A percentile compares a stretch with the other conserved stretches of the same genome.
phyloP scores from a whole-genome alignment of 2,113 vertebrate species.

The Saccopteryx leptura region DNA sequence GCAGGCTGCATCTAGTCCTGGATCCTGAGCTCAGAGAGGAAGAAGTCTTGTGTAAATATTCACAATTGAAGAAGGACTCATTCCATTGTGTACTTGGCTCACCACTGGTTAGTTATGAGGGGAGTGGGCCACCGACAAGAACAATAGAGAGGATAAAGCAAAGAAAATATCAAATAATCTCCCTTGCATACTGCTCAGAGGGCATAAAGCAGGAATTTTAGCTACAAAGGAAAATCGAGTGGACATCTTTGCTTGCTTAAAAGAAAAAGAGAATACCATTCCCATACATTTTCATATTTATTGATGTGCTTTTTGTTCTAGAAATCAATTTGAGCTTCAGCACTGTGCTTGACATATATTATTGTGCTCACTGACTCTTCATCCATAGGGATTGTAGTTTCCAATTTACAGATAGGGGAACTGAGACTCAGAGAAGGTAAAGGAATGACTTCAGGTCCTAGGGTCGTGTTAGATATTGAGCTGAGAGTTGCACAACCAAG shows the following conservation, averaged over 20 bases:
- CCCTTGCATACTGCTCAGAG: too few species aligned
- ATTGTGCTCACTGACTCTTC: background rate
- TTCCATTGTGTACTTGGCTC: background rate
- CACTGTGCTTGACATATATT: background rate
- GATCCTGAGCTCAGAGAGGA: background rate
- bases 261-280: background rate
- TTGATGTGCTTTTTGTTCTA: background rate
- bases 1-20: background rate
- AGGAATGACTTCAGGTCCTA: background rate
- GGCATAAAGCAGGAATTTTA: background rate
- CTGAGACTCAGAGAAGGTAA: background rate
- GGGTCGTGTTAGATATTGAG: background rate
- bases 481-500: background rate
- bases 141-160: background rate
- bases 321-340: background rate
- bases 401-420: background rate
- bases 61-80: background rate
- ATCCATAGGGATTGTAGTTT: background rate
- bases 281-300: background rate
- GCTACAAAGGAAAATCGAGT: background rate
- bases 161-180: background rate
- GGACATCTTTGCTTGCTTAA: background rate
- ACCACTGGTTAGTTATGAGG: too few species aligned
- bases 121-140: background rate
- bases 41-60: background rate